Conservation (phyloP, 2,113 vertebrate genomes). For the Ahaetulla prasina region DNA sequence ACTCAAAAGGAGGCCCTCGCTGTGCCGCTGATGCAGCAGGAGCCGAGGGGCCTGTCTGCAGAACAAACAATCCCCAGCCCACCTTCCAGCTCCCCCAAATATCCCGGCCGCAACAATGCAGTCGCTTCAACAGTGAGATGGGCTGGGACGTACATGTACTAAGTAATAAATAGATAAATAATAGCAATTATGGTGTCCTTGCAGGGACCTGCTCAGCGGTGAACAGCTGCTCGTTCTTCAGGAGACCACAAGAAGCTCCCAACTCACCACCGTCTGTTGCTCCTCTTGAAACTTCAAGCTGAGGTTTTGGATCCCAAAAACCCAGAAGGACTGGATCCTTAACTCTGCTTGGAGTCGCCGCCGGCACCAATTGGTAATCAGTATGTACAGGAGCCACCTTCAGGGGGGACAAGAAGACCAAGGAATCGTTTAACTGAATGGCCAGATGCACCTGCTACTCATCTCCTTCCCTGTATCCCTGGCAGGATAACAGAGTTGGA, state of each 20-base stretch:
- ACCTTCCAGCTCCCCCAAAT: too few species aligned
- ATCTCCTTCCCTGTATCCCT: background rate
- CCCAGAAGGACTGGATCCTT: conserved; percentile 85
- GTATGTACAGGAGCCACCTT: conserved; percentile 83
- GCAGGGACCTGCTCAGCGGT: background rate
- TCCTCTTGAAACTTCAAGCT: conserved; percentile 85
- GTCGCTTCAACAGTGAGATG: background rate
- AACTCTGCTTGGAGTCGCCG: conserved; percentile 82
- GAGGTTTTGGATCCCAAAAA: conserved; percentile 86
- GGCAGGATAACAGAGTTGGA: background rate
- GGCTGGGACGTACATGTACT: too few species aligned
- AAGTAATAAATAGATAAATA: background rate
- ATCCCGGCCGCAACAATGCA: background rate
- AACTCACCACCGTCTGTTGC: conserved; percentile 87
- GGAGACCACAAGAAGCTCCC: background rate
- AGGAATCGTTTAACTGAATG: rapidly evolving
- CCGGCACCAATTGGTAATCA: conserved; percentile 82
- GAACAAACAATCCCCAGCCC: background rate
- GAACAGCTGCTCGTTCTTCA: background rate
- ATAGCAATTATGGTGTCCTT: background rate
- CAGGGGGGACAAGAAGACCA: background rate
- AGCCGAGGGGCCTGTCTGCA: too few species aligned
- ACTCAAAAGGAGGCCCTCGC: background rate
- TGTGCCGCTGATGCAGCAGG: background rate
- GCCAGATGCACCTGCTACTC: background rate